A percentile compares a stretch with the other conserved stretches of the same genome.
phyloP scores from a whole-genome alignment of 2,113 vertebrate genomes.

The Gobius niger region DNA sequence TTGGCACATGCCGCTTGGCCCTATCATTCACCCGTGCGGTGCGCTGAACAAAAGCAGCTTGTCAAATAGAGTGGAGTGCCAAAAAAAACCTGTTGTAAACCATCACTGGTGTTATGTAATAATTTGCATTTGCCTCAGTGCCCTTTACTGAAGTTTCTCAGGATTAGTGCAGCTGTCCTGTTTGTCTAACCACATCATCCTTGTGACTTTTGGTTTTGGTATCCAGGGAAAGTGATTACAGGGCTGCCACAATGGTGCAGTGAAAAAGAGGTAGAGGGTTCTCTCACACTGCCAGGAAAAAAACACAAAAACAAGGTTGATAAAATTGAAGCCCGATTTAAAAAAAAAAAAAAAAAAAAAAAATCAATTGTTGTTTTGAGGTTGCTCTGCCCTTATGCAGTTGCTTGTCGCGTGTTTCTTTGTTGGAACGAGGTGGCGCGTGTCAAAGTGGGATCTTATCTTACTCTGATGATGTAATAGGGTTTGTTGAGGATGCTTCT shows the following conservation, averaged over 20 bases:
- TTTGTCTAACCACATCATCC: conserved; percentile 17
- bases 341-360: too few species aligned
- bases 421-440: conserved; percentile 10
- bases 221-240: conserved; percentile 25
- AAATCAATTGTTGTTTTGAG: conserved; percentile 15
- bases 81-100: conserved; percentile 31
- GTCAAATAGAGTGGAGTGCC: conserved; percentile 11
- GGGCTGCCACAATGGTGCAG: conserved; percentile 1
- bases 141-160: conserved; percentile 14
- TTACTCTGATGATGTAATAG: conserved; percentile 33
- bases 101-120: conserved; percentile 43
- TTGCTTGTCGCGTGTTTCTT: conserved; percentile 10
- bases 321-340: conserved; percentile 21
- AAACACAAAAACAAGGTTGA: conserved; percentile 37
- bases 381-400: conserved; percentile 9
- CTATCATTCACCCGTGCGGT: conserved; percentile 30
- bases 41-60: conserved; percentile 5
- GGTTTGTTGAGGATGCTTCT: conserved; percentile 17
- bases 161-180: conserved; percentile 46
- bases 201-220: conserved; percentile 8
- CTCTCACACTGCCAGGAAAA: conserved; percentile 30
- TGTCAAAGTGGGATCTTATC: conserved; percentile 24
- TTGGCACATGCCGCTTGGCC: conserved; percentile 35
- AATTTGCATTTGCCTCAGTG: neutral
- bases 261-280: conserved; percentile 25